Conservation (phyloP, 2,888 invertebrate genomes). For the Netelia inedita region DNA sequence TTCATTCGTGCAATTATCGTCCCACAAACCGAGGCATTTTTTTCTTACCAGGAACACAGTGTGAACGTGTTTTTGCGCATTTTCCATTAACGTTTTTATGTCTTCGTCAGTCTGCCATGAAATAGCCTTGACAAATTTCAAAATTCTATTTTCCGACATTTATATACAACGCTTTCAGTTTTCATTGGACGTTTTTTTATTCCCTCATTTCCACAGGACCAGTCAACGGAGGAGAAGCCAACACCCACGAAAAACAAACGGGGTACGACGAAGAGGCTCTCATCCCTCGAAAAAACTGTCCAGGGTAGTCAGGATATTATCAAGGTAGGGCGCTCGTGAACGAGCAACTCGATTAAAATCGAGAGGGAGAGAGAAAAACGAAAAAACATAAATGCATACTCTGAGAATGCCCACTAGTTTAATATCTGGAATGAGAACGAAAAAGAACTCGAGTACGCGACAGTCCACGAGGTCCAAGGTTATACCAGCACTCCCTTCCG, state of each 20-base stretch:
- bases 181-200: background rate
- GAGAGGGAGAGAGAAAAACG: background rate
- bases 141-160: background rate
- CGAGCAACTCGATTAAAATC: background rate
- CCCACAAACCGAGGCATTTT: conserved; percentile 26
- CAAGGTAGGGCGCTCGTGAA: conserved; percentile 83
- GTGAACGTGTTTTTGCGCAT: background rate
- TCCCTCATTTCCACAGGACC: conserved; percentile 77
- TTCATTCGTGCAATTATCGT: conserved; percentile 61
- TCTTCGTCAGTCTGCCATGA: background rate
- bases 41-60: conserved; percentile 8
- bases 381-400: background rate
- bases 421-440: conserved; percentile 28
- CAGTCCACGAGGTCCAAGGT: conserved; percentile 58
- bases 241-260: conserved; percentile 85
- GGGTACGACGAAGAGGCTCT: conserved; percentile 85
- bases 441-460: conserved; percentile 31
- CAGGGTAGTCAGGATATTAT: conserved; percentile 86
- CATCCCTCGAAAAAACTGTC: conserved; percentile 85
- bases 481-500: conserved; percentile 50
- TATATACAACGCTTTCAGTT: background rate
- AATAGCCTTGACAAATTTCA: background rate
- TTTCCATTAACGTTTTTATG: background rate
- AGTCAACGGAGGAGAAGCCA: conserved; percentile 81
- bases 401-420: background rate